These are phyloP conservation scores for Tachysurus vachellii DNA, from an alignment of 2,113 vertebrate species.

Conservation along the genomic window DNA sequence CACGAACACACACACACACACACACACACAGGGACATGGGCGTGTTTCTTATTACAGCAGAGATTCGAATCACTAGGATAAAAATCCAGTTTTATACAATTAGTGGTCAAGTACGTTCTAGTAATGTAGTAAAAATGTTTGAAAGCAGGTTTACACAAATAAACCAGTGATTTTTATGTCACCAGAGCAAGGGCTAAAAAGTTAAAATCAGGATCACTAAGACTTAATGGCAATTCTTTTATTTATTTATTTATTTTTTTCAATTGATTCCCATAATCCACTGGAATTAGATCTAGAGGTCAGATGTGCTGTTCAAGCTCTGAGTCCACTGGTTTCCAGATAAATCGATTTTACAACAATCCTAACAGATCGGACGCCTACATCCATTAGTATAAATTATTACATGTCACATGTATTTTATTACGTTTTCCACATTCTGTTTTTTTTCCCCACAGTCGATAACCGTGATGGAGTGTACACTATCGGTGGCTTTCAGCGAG, in stretches of 20 bases:
- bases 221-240: background rate
- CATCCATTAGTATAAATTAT: background rate
- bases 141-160: background rate
- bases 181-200: background rate
- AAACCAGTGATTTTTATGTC: background rate
- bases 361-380: background rate
- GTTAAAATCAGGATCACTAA: background rate
- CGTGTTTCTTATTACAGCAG: background rate
- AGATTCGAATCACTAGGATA: background rate
- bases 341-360: background rate
- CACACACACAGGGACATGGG: background rate
- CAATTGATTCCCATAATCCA: background rate
- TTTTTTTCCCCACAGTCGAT: conserved; percentile 40
- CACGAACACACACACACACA: background rate
- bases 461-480: conserved; percentile 40
- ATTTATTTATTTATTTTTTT: background rate
- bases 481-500: conserved; percentile 42
- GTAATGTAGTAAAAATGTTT: background rate
- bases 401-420: background rate
- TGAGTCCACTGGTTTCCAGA: background rate
- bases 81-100: background rate
- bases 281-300: background rate
- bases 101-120: background rate
- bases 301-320: background rate
- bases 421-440: background rate